These are phyloP conservation scores for Lepidochrysops patricia DNA, from an alignment of 2,888 invertebrate genomes.

Conservation along the genomic window DNA sequence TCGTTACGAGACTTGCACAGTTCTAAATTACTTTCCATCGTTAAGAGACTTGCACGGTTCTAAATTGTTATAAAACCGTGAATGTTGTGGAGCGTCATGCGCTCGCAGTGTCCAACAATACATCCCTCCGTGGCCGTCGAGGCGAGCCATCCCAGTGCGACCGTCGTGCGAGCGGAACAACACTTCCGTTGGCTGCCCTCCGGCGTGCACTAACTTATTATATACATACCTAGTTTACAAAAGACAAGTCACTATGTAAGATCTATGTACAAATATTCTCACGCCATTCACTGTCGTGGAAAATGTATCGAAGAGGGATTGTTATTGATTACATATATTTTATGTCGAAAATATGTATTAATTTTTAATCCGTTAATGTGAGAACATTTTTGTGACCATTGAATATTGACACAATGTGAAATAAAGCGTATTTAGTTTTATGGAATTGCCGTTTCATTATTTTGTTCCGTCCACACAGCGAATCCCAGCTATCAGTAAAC, in stretches of 20 bases:
- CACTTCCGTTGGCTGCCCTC: not conserved
- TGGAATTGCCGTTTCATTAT: conserved; percentile 35
- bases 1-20: too few species aligned
- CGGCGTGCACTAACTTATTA: not conserved
- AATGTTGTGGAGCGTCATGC: not conserved
- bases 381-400: conserved; percentile 65
- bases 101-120: not conserved
- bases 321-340: conserved; percentile 69
- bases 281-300: conserved; percentile 2
- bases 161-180: not conserved
- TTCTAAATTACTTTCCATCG: too few species aligned
- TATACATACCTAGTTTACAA: not conserved
- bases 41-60: too few species aligned
- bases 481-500: not conserved
- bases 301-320: conserved; percentile 36
- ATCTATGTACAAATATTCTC: conserved; percentile 26
- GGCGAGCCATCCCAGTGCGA: not conserved
- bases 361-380: conserved; percentile 51
- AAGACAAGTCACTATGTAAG: conserved; percentile 18
- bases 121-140: not conserved
- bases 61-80: not conserved
- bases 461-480: not conserved
- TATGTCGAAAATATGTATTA: conserved; percentile 52
- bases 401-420: conserved; percentile 67
- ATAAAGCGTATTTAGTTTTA: conserved; percentile 73